phyloP scores from a whole-genome alignment of 2,797 vertebrate genomes.

The Acridotheres tristis region DNA sequence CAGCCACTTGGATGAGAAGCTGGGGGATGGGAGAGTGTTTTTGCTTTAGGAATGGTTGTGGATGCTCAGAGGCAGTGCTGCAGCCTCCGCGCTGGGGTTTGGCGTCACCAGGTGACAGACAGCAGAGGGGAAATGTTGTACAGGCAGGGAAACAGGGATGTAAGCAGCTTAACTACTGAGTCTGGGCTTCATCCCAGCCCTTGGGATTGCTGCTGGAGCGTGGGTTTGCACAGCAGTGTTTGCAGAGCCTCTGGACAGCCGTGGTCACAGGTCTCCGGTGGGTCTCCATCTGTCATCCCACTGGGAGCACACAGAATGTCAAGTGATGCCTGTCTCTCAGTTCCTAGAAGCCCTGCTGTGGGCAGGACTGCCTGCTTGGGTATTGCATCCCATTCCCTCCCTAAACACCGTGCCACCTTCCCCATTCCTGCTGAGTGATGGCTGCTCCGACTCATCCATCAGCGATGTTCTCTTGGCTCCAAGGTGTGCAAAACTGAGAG shows the following conservation, averaged over 20 bases:
- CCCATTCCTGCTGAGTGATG: neutral
- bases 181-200: neutral
- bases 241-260: accelerated
- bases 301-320: neutral
- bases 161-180: neutral
- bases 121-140: neutral
- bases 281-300: neutral
- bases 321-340: neutral
- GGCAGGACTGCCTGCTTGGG: neutral
- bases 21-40: neutral
- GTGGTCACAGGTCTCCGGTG: accelerated
- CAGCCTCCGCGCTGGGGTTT: neutral
- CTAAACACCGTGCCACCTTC: neutral
- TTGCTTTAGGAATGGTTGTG: neutral
- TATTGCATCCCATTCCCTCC: neutral
- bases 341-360: neutral
- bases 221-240: neutral
- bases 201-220: accelerated
- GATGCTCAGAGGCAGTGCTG: neutral
- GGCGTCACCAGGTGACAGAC: neutral
- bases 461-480: neutral
- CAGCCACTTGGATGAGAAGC: neutral
- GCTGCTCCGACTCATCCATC: neutral
- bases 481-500: neutral
- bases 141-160: neutral